Conservation (phyloP, 2,797 vertebrate species). For the Hydrocynus forskahlii region DNA sequence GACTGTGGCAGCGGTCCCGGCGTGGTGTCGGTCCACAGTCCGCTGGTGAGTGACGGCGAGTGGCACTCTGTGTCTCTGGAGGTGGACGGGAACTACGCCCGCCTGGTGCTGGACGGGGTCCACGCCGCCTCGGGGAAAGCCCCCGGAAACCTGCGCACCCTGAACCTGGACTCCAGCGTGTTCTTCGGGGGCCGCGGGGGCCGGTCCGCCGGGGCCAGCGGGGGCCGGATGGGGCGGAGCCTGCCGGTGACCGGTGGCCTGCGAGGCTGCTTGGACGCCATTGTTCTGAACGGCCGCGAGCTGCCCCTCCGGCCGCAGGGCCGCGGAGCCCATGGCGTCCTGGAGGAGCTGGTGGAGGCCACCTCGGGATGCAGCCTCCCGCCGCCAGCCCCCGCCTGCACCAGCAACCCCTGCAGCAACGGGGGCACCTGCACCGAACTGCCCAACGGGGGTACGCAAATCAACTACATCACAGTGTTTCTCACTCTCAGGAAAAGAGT, state of each 20-base stretch:
- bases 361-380: conserved; percentile 85
- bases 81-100: conserved; percentile 94
- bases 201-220: conserved; percentile 65
- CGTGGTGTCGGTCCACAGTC: conserved; percentile 94
- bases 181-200: conserved; percentile 91
- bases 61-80: conserved; percentile 94
- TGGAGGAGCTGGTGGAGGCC: conserved; percentile 91
- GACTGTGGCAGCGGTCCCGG: conserved; percentile 97
- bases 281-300: conserved; percentile 90
- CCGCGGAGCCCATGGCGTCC: conserved; percentile 77
- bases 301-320: conserved; percentile 89
- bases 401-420: conserved; percentile 92
- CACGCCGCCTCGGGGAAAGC: conserved; percentile 94
- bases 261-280: conserved; percentile 91
- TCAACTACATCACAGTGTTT: no score
- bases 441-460: conserved; percentile 84
- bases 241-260: conserved; percentile 87
- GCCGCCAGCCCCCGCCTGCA: conserved; percentile 82
- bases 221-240: conserved; percentile 47
- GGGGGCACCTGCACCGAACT: conserved; percentile 87
- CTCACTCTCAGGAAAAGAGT: background rate
- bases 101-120: conserved; percentile 90
- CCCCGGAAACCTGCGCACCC: conserved; percentile 91
- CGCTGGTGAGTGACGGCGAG: conserved; percentile 93
- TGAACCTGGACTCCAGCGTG: conserved; percentile 91